Evolutionary conservation across 2,888 invertebrate genomes (phyloP).

Genomic region (Oxyscelio sp.): DNA sequence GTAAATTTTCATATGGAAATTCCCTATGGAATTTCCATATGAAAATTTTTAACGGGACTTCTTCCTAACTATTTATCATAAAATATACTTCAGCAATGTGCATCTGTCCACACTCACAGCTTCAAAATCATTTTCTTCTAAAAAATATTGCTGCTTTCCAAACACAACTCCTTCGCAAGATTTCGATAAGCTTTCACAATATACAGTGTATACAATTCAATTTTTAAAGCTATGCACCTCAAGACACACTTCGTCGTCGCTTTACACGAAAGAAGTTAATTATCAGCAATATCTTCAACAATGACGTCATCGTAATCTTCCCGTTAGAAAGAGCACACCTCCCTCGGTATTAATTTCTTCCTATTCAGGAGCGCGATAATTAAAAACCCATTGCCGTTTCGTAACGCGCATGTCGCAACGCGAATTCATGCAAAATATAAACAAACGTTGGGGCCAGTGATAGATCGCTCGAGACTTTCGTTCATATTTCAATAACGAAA

Average conservation of each 20-base stretch:
- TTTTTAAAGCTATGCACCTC: no score
- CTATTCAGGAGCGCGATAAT: constrained; percentile 35
- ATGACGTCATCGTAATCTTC: constrained; percentile 15
- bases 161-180: no score
- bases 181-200: no score
- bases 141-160: no score
- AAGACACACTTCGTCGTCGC: neutral
- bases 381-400: constrained; percentile 47
- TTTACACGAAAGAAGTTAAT: neutral
- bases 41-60: no score
- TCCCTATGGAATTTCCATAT: no score
- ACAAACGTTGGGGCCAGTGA: constrained; percentile 51
- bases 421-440: constrained; percentile 48
- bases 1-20: no score
- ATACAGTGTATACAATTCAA: no score
- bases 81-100: no score
- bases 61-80: no score
- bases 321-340: neutral
- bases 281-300: neutral
- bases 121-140: no score
- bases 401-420: constrained; percentile 32
- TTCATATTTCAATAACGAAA: constrained; percentile 52
- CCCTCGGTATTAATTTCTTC: constrained; percentile 35
- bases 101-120: no score
- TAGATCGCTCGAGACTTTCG: constrained; percentile 20